Conservation (phyloP, 2,888 invertebrate species). For the Diarsia mendica region DNA sequence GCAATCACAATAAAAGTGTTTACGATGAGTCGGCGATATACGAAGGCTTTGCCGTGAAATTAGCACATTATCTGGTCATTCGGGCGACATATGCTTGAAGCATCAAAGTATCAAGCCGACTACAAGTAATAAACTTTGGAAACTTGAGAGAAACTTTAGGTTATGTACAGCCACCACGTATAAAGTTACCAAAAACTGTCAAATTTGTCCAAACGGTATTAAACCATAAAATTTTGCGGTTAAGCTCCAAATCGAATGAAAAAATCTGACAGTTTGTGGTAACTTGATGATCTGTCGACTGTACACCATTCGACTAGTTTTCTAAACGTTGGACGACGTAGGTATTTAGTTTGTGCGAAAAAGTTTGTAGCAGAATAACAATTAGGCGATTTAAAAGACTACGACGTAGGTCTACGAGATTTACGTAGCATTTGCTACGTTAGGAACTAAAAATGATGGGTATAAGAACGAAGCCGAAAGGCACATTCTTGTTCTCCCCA, state of each 20-base stretch:
- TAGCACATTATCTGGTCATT: constrained; percentile 44
- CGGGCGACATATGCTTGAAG: constrained; percentile 12
- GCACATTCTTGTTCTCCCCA: not conserved
- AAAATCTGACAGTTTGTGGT: too few relatives aligned
- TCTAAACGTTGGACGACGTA: not conserved
- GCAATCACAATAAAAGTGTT: constrained; percentile 59
- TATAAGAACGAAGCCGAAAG: not conserved
- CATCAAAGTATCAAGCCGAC: constrained; percentile 28
- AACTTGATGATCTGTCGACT: too few relatives aligned
- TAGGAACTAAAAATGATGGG: not conserved
- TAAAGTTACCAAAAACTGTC: too few relatives aligned
- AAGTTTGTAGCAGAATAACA: not conserved
- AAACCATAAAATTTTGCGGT: too few relatives aligned
- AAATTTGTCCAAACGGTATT: too few relatives aligned
- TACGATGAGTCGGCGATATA: constrained; percentile 43
- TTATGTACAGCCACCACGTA: not conserved
- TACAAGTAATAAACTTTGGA: constrained; percentile 26
- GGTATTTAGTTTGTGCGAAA: not conserved
- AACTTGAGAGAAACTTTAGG: constrained; percentile 20
- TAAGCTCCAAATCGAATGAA: too few relatives aligned
- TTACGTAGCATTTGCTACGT: not conserved
- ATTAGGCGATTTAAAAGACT: not conserved
- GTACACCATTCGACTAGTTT: constrained; percentile 5
- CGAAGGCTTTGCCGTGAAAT: constrained; percentile 39
- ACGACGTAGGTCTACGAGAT: not conserved